Percentiles rank a stretch among this genome's conserved stretches.
These are phyloP conservation scores for Vanessa atalanta DNA, from an alignment of 1,140 invertebrate species.

Conservation along the genomic window DNA sequence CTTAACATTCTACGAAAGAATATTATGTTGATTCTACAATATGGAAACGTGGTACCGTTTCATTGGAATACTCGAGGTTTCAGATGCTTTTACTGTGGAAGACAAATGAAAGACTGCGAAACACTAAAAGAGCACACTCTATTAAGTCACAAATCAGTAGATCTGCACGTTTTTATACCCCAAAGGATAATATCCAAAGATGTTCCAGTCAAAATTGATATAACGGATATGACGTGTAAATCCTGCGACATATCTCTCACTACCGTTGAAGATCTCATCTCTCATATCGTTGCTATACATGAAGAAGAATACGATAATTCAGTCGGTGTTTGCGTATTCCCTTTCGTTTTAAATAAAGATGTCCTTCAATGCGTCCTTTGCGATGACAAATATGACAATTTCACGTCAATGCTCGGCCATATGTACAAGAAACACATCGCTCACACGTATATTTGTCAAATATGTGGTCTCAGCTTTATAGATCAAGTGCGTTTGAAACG, in stretches of 20 bases:
- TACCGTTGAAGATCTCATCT: conserved; percentile 46
- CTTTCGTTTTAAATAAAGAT: conserved; percentile 48
- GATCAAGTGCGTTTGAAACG: conserved; percentile 48
- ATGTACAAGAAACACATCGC: conserved; percentile 56
- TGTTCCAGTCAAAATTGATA: conserved; percentile 58
- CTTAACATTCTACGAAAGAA: conserved; percentile 49
- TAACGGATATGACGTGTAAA: conserved; percentile 49
- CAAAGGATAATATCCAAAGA: conserved; percentile 58
- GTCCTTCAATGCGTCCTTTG: conserved; percentile 49
- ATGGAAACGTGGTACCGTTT: conserved; percentile 54
- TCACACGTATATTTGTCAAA: conserved; percentile 53
- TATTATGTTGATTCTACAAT: conserved; percentile 48
- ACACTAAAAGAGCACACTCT: conserved; percentile 47
- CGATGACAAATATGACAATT: conserved; percentile 48
- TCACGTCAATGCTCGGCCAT: conserved; percentile 49
- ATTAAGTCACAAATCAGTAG: conserved; percentile 43
- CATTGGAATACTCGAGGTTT: conserved; percentile 58
- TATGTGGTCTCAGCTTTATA: conserved; percentile 57
- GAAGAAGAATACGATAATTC: conserved; percentile 46
- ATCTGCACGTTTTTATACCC: conserved; percentile 47
- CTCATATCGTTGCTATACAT: conserved; percentile 47
- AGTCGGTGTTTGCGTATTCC: conserved; percentile 48
- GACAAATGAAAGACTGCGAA: conserved; percentile 50
- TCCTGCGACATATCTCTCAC: conserved; percentile 34
- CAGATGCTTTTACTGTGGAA: conserved; percentile 58